These are phyloP conservation scores for Florisuga fusca DNA, from an alignment of 2,797 vertebrate genomes.

Conservation along the genomic window DNA sequence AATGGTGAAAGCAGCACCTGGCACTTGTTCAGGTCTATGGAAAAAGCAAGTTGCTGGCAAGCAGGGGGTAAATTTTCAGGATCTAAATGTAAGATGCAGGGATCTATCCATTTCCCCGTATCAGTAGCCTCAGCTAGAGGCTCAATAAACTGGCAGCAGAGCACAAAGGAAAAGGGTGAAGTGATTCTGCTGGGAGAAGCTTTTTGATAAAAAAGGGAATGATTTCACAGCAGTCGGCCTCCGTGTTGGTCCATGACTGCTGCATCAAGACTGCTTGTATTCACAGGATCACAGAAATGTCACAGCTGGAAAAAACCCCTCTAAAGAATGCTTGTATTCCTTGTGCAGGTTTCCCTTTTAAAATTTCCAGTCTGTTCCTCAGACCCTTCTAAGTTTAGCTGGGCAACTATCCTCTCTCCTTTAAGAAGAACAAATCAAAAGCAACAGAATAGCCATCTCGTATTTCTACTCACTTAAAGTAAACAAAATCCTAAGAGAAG, in stretches of 20 bases:
- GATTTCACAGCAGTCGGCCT: not conserved
- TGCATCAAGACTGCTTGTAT: not conserved
- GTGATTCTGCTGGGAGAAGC: not conserved
- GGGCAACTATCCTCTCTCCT: not conserved
- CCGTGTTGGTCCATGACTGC: not conserved
- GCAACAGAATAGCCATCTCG: accelerated
- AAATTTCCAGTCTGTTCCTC: not conserved
- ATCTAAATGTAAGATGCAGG: not conserved
- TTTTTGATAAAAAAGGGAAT: not conserved
- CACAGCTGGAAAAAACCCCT: too few species aligned
- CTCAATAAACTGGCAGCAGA: not conserved
- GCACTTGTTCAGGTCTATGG: not conserved
- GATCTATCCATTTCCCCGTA: not conserved
- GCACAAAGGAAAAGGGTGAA: not conserved
- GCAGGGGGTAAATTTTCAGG: not conserved
- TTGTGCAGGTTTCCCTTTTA: constrained; percentile 7
- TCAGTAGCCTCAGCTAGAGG: not conserved
- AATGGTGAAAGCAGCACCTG: not conserved
- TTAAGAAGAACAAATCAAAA: not conserved
- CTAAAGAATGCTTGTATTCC: not conserved
- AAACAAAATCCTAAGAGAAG: not conserved
- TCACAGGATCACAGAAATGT: not conserved
- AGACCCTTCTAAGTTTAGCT: not conserved
- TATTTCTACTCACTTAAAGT: not conserved
- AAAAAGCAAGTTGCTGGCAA: not conserved